Conservation (phyloP, 2,888 invertebrate species). For the Metopia argyrocephala region DNA sequence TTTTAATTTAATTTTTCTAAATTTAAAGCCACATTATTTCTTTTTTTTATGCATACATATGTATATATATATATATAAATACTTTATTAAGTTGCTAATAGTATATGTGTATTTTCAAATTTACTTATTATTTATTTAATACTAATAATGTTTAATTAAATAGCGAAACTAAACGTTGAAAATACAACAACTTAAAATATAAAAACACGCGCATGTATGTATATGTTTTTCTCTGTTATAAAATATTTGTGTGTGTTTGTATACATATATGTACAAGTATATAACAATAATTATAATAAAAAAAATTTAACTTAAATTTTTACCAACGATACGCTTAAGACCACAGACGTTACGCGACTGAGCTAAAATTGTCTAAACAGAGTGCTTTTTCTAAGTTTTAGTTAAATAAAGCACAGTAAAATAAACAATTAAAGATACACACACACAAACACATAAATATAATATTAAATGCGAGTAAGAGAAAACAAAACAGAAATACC, state of each 20-base stretch:
- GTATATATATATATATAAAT: slow-evolving; percentile 8
- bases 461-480: too few relatives aligned
- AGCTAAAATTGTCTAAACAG: slow-evolving; percentile 66
- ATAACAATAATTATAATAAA: not conserved
- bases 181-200: slow-evolving; percentile 51
- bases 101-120: slow-evolving; percentile 6
- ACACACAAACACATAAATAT: too few relatives aligned
- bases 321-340: slow-evolving; percentile 64
- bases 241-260: slow-evolving; percentile 29
- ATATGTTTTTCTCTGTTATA: slow-evolving; percentile 33
- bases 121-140: slow-evolving; percentile 19
- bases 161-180: slow-evolving; percentile 38
- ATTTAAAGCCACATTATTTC: not conserved
- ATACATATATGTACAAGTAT: not conserved
- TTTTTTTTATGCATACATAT: not conserved
- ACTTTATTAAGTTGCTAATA: slow-evolving; percentile 38
- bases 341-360: slow-evolving; percentile 71
- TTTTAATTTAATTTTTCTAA: not conserved
- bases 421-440: not conserved
- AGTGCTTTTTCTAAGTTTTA: slow-evolving; percentile 52
- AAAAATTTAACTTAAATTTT: slow-evolving; percentile 25
- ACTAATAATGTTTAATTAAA: not conserved
- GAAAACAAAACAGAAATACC: not conserved
- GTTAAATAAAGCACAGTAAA: slow-evolving; percentile 28
- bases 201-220: slow-evolving; percentile 57